These are phyloP conservation scores for Tortricodes alternella DNA, from an alignment of 2,888 invertebrate species.

Conservation along the genomic window DNA sequence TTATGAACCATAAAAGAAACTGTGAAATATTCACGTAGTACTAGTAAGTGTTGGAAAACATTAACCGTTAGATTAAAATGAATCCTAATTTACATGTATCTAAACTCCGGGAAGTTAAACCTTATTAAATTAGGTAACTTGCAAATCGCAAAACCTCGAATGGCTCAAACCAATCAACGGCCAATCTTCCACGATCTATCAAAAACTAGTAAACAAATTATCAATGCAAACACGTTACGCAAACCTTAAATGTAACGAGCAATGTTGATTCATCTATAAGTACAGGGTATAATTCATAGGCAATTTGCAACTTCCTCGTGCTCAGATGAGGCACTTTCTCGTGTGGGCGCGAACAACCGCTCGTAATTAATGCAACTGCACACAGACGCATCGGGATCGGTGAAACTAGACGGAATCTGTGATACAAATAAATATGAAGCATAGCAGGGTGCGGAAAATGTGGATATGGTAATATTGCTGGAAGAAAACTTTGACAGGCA, in stretches of 20 bases:
- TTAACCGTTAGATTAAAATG: too few relatives aligned
- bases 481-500: background rate
- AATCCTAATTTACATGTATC: too few relatives aligned
- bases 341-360: slow-evolving; percentile 58
- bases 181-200: too few relatives aligned
- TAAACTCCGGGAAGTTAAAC: background rate
- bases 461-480: slow-evolving; percentile 33
- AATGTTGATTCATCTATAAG: slow-evolving; percentile 27
- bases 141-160: background rate
- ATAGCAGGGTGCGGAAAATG: slow-evolving; percentile 32
- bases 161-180: background rate
- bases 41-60: too few relatives aligned
- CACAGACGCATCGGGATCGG: slow-evolving; percentile 46
- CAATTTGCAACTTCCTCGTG: slow-evolving; percentile 48
- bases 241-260: slow-evolving; percentile 28
- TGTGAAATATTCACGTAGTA: too few relatives aligned
- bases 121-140: slow-evolving; percentile 11
- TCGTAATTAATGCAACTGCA: slow-evolving; percentile 66
- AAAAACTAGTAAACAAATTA: slow-evolving; percentile 23
- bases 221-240: slow-evolving; percentile 25
- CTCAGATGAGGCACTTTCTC: slow-evolving; percentile 28
- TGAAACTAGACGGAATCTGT: slow-evolving; percentile 40
- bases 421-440: slow-evolving; percentile 52
- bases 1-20: too few relatives aligned
- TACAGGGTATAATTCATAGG: slow-evolving; percentile 41